Percentiles rank a stretch among this genome's conserved stretches.
Evolutionary conservation across 1,140 invertebrate species (phyloP).

Genomic region (Papilio machaon): DNA sequence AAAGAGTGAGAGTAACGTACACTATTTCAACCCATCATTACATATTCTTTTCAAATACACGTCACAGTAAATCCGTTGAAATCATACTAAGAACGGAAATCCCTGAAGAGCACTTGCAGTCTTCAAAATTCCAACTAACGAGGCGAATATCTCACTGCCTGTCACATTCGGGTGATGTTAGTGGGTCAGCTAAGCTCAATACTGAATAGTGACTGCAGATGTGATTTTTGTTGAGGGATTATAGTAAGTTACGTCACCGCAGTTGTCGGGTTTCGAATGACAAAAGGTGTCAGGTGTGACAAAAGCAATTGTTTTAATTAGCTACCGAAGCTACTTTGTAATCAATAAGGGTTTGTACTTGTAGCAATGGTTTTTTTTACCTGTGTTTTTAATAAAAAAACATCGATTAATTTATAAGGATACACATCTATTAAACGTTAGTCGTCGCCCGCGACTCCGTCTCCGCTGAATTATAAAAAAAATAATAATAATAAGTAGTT

Average conservation of each 20-base stretch:
- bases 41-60: conserved; percentile 32
- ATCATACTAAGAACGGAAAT: conserved; percentile 31
- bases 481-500: no score
- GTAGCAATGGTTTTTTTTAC: neutral
- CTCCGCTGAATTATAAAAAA: no score
- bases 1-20: neutral
- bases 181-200: conserved; percentile 51
- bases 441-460: no score
- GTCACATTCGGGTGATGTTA: conserved; percentile 58
- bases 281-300: conserved; percentile 43
- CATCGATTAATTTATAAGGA: neutral
- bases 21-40: conserved; percentile 25
- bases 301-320: conserved; percentile 38
- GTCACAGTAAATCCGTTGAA: conserved; percentile 30
- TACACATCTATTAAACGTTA: no score
- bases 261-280: conserved; percentile 30
- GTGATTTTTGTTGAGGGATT: conserved; percentile 46
- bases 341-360: neutral
- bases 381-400: neutral
- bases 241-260: conserved; percentile 51
- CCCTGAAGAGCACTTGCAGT: conserved; percentile 47
- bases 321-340: neutral
- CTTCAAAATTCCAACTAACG: conserved; percentile 59
- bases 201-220: conserved; percentile 39
- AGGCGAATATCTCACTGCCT: conserved; percentile 46